Conservation (phyloP, 1,140 invertebrate species). For the Protaetia brevitarsis region DNA sequence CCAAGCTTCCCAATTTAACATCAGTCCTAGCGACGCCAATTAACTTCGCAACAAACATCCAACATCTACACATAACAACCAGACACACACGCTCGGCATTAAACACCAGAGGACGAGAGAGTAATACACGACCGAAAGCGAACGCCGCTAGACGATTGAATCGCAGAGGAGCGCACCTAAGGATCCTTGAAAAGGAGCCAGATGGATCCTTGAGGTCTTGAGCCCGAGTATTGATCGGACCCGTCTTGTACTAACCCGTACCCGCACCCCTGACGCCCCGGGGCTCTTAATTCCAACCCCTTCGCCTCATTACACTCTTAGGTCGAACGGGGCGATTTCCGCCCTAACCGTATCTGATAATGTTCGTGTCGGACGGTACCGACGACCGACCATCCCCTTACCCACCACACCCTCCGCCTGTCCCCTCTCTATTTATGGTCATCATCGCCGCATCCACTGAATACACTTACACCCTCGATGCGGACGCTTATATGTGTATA, state of each 20-base stretch:
- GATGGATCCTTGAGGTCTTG: conserved; percentile 41
- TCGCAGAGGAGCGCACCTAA: conserved; percentile 8
- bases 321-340: conserved; percentile 30
- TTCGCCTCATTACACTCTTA: conserved; percentile 46
- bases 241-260: conserved; percentile 35
- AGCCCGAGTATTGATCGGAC: conserved; percentile 43
- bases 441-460: conserved; percentile 28
- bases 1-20: no score
- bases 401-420: no score
- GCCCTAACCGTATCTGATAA: conserved; percentile 29
- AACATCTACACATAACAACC: no score
- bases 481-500: conserved; percentile 3
- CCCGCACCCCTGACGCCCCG: conserved; percentile 30
- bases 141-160: neutral
- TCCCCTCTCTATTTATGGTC: conserved; percentile 40
- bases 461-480: conserved; percentile 18
- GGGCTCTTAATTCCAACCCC: conserved; percentile 45
- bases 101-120: no score
- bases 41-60: no score
- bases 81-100: no score
- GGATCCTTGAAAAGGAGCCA: conserved; percentile 27
- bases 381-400: no score
- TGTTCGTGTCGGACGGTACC: conserved; percentile 22
- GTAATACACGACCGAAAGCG: neutral
- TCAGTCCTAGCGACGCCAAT: no score